These are phyloP conservation scores for Scaptomyza pallida DNA, from an alignment of 1,140 invertebrate genomes.

Conservation along the genomic window DNA sequence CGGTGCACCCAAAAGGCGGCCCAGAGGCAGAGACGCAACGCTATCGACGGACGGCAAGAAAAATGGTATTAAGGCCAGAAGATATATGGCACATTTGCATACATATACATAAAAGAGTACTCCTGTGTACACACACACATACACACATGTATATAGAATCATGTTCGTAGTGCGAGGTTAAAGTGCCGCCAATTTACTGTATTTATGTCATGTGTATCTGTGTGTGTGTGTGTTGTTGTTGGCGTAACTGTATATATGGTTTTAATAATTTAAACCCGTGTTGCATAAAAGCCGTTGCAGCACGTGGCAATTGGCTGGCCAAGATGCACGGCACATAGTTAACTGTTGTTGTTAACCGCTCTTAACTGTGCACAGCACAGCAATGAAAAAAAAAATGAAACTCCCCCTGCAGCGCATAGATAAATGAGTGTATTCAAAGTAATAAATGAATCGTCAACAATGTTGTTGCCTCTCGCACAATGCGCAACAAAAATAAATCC, in stretches of 20 bases:
- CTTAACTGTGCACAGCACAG: slow-evolving; percentile 7
- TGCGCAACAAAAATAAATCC: slow-evolving; percentile 59
- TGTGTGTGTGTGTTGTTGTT: slow-evolving; percentile 2
- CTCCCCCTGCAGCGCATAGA: slow-evolving; percentile 23
- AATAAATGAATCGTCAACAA: slow-evolving; percentile 70
- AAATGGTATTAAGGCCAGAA: slow-evolving; percentile 75
- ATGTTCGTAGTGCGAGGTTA: slow-evolving; percentile 23
- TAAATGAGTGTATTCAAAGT: slow-evolving; percentile 35
- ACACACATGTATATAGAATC: slow-evolving; percentile 25
- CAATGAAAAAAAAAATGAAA: background rate
- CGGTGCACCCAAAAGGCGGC: slow-evolving; percentile 17
- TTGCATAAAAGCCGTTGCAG: slow-evolving; percentile 50
- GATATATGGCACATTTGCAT: slow-evolving; percentile 76
- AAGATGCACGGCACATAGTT: slow-evolving; percentile 17
- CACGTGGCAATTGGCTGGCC: slow-evolving; percentile 36
- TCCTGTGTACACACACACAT: background rate
- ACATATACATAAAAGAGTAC: slow-evolving; percentile 17
- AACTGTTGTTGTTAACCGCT: slow-evolving; percentile 18
- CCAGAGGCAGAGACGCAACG: slow-evolving; percentile 15
- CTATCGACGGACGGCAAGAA: slow-evolving; percentile 55
- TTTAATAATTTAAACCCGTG: slow-evolving; percentile 71
- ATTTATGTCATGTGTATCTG: slow-evolving; percentile 50
- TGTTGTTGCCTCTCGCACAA: slow-evolving; percentile 47
- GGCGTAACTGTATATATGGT: slow-evolving; percentile 38
- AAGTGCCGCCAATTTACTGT: slow-evolving; percentile 66